A percentile compares a stretch with the other conserved stretches of the same genome.
These are phyloP conservation scores for Dynastes grantii DNA, from an alignment of 2,888 invertebrate genomes.

Conservation along the genomic window DNA sequence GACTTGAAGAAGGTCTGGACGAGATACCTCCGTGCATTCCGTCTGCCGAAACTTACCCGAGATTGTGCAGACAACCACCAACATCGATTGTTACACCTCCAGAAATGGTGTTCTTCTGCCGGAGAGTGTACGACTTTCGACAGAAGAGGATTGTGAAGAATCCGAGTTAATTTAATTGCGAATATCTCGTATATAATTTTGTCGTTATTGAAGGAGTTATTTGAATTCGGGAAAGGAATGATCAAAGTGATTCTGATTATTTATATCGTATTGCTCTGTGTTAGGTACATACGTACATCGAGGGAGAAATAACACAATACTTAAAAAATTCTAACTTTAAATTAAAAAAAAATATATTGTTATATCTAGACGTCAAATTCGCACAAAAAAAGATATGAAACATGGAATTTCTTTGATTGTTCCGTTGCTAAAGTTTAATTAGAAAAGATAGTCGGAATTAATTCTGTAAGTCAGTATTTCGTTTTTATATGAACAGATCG, in stretches of 20 bases:
- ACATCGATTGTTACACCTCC: conserved; percentile 78
- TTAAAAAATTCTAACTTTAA: conserved; percentile 20
- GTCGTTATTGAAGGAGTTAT: conserved; percentile 17
- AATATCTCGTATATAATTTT: conserved; percentile 28
- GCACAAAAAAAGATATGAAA: conserved; percentile 12
- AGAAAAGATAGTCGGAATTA: conserved; percentile 3
- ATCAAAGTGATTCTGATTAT: conserved; percentile 18
- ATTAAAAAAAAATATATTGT: neutral
- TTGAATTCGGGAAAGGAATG: neutral
- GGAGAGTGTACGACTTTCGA: conserved; percentile 95
- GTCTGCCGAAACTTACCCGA: conserved; percentile 76
- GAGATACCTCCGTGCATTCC: conserved; percentile 84
- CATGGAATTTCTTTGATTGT: conserved; percentile 9
- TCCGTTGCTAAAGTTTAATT: neutral
- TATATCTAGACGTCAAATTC: conserved; percentile 23
- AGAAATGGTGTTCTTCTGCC: conserved; percentile 95
- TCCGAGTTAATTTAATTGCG: conserved; percentile 66
- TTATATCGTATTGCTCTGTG: neutral
- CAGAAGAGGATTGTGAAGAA: conserved; percentile 81
- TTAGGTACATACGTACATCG: neutral
- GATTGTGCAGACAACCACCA: conserved; percentile 76
- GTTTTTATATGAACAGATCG: neutral
- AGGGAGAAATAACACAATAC: conserved; percentile 8
- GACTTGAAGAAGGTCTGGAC: conserved; percentile 84
- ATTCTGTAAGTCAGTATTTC: conserved; percentile 6